Evolutionary conservation across 2,113 vertebrate species (phyloP).

Genomic region (Corythornis madagascariensis): DNA sequence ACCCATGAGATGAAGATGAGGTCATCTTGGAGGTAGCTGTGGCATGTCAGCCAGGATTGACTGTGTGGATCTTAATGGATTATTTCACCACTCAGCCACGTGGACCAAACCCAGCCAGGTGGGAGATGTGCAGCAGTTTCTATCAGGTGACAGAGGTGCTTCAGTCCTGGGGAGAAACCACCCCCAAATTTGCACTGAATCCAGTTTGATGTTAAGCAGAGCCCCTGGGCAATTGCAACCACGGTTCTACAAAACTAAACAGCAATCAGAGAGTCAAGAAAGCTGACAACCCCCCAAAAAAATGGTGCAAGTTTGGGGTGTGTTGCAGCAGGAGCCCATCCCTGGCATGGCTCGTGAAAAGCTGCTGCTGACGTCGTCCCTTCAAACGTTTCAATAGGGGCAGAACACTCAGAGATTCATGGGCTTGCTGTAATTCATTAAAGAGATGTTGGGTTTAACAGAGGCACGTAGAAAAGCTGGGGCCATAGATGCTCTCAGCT

Average conservation of each 20-base stretch:
- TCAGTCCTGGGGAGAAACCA: neutral
- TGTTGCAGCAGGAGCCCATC: constrained; percentile 16
- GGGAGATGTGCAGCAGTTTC: neutral
- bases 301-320: neutral
- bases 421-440: constrained; percentile 69
- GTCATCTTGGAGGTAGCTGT: neutral
- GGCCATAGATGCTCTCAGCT: constrained; percentile 47
- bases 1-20: neutral
- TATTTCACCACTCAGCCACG: neutral
- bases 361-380: constrained; percentile 23
- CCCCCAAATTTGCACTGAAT: neutral
- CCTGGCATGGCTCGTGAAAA: neutral
- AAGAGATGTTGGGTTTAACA: constrained; percentile 46
- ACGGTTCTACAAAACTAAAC: neutral
- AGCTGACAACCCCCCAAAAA: neutral
- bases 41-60: neutral
- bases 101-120: neutral
- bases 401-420: neutral
- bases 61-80: neutral
- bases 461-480: constrained; percentile 23
- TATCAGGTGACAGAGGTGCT: too few relatives aligned
- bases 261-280: neutral
- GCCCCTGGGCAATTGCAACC: neutral
- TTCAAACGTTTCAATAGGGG: constrained; percentile 28
- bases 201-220: neutral